These are phyloP conservation scores for Sphenopsis melanotis DNA, from an alignment of 2,797 vertebrate genomes.

Conservation along the genomic window DNA sequence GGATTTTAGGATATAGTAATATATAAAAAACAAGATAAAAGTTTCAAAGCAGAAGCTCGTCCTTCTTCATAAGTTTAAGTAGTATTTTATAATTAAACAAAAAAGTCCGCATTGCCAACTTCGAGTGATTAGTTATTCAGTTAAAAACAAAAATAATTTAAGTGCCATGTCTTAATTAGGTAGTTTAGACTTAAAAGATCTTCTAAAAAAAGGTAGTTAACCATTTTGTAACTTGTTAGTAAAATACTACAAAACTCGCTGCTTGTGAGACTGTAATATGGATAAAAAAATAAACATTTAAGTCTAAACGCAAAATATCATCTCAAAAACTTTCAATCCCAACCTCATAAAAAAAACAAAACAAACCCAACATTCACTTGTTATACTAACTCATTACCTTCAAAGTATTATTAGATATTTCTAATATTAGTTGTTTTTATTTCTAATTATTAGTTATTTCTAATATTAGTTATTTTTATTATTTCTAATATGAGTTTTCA, in stretches of 20 bases:
- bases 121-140: background rate
- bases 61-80: background rate
- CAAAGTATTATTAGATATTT: background rate
- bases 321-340: background rate
- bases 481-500: background rate
- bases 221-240: background rate
- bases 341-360: background rate
- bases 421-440: background rate
- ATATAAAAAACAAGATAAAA: background rate
- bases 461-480: background rate
- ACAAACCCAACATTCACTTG: background rate
- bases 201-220: background rate
- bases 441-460: background rate
- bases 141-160: background rate
- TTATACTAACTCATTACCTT: background rate
- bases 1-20: background rate
- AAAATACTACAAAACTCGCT: background rate
- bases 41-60: background rate
- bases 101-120: background rate
- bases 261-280: background rate
- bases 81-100: background rate
- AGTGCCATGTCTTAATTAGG: background rate
- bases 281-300: background rate
- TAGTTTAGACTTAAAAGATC: background rate
- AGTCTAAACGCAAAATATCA: background rate